Base-by-base conservation (phyloP, 2,113 vertebrate genomes). In the Eulemur macaco region DNA sequence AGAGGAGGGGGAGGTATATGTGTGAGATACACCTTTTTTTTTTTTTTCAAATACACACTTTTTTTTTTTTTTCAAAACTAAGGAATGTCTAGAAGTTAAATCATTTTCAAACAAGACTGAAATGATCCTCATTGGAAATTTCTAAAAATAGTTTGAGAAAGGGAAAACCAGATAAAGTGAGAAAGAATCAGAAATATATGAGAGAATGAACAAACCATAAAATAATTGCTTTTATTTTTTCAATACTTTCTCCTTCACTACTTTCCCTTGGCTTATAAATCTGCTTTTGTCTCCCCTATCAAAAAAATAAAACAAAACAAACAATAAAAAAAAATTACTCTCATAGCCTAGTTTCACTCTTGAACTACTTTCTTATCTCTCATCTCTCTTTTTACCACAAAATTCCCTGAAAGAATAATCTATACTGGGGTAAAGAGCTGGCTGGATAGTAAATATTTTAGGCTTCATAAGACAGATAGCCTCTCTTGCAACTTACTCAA, bases 131-230 rank as follows among this genome's bases (percentile, higher is more conserved):
- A 87, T 31, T 64, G 50, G 27, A 42, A 94, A 89, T 85, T 20
- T 50, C 52, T 74, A 58, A 95, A 84, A 91, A 84, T 29, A 89
- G 34, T 82, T 86, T 68, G 58, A 90, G 66, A 83, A 71, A 83
- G 34, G 45, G 25, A 87, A 42, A 93, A 81, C 54, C n/a, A 93
- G 81, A 54, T n/a, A 74, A 52, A 78, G 39, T 93, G 69, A 78
- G 50, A 95, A 83, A 73, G 34, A 95, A 78, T 50, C 29, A 66
- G n/a, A 96, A 92, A 69, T 63, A 92, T 37, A 31, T 42, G 42
- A 87, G 60, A 87, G 63, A 93, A 87, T 91, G 12, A 95, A 25
- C 6, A 58, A 42, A 77, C 47, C 58, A 78, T 68, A 74, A 88
- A 86, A 52, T 47, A 29, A 47, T 14, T 69, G 56, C n/a, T 80